These are phyloP conservation scores for Poecilobothrus nobilitatus DNA, from an alignment of 2,888 invertebrate species.

Conservation along the genomic window DNA sequence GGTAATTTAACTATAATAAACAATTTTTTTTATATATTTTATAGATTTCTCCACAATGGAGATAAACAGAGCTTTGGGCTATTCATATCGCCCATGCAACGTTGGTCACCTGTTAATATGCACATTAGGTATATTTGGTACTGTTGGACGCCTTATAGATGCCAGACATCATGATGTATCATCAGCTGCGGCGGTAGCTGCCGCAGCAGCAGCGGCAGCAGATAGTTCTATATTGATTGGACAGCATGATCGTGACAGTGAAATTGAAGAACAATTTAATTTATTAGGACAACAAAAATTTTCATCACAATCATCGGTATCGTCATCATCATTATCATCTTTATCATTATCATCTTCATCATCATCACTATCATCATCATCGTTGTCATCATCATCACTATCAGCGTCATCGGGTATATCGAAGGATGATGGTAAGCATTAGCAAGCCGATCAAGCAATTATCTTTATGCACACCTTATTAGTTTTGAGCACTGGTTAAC, in stretches of 20 bases:
- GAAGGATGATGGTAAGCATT: constrained; percentile 20
- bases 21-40: too few species aligned
- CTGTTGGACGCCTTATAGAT: constrained; percentile 21
- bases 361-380: constrained; percentile 11
- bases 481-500: background rate
- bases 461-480: constrained; percentile 5
- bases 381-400: constrained; percentile 12
- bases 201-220: background rate
- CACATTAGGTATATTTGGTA: constrained; percentile 22
- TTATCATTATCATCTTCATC: constrained; percentile 11
- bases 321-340: constrained; percentile 12
- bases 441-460: background rate
- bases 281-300: constrained; percentile 17
- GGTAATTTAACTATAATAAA: too few species aligned
- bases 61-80: constrained; percentile 21
- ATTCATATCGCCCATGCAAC: constrained; percentile 21
- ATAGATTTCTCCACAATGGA: constrained; percentile 26
- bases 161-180: constrained; percentile 21
- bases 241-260: constrained; percentile 7
- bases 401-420: constrained; percentile 15
- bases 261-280: constrained; percentile 16
- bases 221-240: constrained; percentile 1
- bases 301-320: constrained; percentile 14
- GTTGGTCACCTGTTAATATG: constrained; percentile 23
- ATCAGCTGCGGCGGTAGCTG: background rate